Percentiles rank a stretch among this genome's conserved stretches.
These are phyloP conservation scores for Hippocampus guttulatus DNA, from an alignment of 2,113 vertebrate species.

Conservation along the genomic window DNA sequence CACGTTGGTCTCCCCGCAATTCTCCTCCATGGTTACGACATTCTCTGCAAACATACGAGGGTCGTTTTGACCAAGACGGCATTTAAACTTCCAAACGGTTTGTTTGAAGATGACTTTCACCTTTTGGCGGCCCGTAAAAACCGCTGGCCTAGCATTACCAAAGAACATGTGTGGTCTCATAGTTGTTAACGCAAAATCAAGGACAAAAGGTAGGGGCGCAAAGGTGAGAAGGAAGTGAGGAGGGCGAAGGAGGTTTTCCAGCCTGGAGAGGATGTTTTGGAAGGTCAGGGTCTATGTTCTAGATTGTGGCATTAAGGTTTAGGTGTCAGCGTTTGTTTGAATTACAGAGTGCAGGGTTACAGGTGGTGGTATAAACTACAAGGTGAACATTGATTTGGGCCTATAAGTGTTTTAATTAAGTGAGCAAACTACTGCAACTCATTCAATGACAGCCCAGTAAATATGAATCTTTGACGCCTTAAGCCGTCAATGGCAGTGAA, in stretches of 20 bases:
- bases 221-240: neutral
- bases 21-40: constrained; percentile 39
- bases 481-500: no score
- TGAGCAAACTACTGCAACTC: no score
- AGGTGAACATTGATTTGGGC: no score
- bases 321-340: no score
- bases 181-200: constrained; percentile 24
- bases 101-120: neutral
- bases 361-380: no score
- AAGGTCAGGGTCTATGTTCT: neutral
- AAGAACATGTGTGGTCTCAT: constrained; percentile 8
- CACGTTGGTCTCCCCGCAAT: constrained; percentile 42
- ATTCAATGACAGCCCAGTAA: no score
- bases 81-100: constrained; percentile 34
- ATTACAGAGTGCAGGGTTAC: no score
- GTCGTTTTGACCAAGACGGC: constrained; percentile 28
- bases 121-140: neutral
- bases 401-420: no score
- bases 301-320: neutral
- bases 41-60: constrained; percentile 32
- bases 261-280: neutral
- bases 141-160: neutral
- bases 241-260: no score
- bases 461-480: no score
- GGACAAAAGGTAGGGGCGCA: neutral